These are phyloP conservation scores for Scarus forsteni DNA, from an alignment of 2,797 vertebrate species.

Conservation along the genomic window DNA sequence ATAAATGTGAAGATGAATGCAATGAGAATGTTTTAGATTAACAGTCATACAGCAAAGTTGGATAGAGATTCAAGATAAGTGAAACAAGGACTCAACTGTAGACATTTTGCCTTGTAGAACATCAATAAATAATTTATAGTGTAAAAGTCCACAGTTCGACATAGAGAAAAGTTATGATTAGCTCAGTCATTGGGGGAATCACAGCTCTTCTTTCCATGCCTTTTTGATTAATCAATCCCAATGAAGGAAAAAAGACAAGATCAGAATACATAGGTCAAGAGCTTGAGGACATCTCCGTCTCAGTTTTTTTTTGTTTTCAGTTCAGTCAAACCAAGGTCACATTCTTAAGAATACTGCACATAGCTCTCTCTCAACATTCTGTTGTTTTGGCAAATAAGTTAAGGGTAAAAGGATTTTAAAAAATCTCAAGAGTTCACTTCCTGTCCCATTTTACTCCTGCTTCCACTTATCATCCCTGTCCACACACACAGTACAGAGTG, in stretches of 20 bases:
- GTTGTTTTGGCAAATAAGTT: constrained; percentile 50
- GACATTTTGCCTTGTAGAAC: constrained; percentile 13
- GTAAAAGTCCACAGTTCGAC: constrained; percentile 15
- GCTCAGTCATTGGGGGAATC: constrained; percentile 18
- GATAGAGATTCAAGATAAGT: constrained; percentile 25
- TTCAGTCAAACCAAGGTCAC: constrained; percentile 21
- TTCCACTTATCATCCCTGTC: constrained; percentile 16
- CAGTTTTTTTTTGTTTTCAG: constrained; percentile 34
- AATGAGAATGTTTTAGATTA: constrained; percentile 19
- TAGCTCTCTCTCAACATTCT: constrained; percentile 22
- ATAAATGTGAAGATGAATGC: neutral
- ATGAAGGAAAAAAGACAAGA: constrained; percentile 26
- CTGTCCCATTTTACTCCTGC: neutral
- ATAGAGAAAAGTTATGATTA: constrained; percentile 9
- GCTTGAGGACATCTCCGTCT: constrained; percentile 28
- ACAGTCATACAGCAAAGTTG: constrained; percentile 60
- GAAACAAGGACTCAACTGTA: constrained; percentile 28
- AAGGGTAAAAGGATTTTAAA: constrained; percentile 21
- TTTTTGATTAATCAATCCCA: neutral
- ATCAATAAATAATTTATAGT: constrained; percentile 59
- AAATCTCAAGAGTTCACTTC: constrained; percentile 15
- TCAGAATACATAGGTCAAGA: constrained; percentile 25
- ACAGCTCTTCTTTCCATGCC: constrained; percentile 2
- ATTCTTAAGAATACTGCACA: constrained; percentile 19
- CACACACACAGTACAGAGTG: neutral